Percentiles rank a stretch among this genome's conserved stretches.
Conservation (phyloP, 2,888 invertebrate genomes). For the Agriopis aurantiaria region DNA sequence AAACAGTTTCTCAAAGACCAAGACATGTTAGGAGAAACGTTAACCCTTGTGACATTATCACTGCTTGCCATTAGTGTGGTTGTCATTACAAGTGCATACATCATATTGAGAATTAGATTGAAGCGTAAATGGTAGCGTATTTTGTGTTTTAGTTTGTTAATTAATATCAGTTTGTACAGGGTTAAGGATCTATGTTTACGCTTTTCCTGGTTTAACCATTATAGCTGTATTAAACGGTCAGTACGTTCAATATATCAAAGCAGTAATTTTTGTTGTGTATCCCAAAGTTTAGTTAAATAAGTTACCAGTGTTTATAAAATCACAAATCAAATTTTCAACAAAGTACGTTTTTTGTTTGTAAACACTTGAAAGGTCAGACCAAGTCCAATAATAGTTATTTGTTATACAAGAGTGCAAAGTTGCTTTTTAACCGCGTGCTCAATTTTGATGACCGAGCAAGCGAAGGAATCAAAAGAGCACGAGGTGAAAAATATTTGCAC, state of each 20-base stretch:
- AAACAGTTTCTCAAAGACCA: slow-evolving; percentile 90
- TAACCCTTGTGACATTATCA: slow-evolving; percentile 88
- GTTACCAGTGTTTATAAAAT: background rate
- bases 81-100: slow-evolving; percentile 88
- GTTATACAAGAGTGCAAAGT: too few species aligned
- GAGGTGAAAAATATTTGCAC: too few species aligned
- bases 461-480: too few species aligned
- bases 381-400: too few species aligned
- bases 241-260: background rate
- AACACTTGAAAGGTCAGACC: background rate
- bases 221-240: slow-evolving; percentile 1
- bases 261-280: background rate
- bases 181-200: slow-evolving; percentile 15
- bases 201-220: background rate
- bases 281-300: background rate
- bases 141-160: slow-evolving; percentile 3
- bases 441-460: too few species aligned
- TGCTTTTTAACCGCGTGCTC: too few species aligned
- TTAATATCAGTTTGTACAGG: slow-evolving; percentile 14
- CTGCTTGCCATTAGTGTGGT: slow-evolving; percentile 88
- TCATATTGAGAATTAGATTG: slow-evolving; percentile 88
- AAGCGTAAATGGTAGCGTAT: slow-evolving; percentile 79
- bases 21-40: slow-evolving; percentile 89
- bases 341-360: background rate
- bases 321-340: background rate